Evolutionary conservation across 2,888 invertebrate species (phyloP).

Genomic region (Lycophotia porphyrea): DNA sequence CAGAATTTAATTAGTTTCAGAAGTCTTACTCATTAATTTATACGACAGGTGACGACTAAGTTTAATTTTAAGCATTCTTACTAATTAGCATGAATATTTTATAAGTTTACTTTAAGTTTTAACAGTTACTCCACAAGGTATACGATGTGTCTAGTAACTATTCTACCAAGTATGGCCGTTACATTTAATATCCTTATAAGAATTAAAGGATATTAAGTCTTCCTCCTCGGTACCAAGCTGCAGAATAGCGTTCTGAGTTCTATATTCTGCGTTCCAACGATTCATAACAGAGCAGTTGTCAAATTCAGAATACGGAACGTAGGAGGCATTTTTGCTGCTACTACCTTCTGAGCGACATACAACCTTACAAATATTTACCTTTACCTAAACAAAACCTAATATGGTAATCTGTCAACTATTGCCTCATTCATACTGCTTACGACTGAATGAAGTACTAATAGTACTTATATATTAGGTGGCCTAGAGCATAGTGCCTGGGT

Average conservation of each 20-base stretch:
- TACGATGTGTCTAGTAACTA: background rate
- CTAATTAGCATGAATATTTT: background rate
- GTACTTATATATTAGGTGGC: slow-evolving; percentile 16
- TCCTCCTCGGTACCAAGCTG: background rate
- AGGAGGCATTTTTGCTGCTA: background rate
- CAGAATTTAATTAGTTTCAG: background rate
- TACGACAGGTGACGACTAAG: background rate
- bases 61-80: background rate
- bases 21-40: background rate
- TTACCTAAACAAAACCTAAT: background rate
- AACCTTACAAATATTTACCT: no score
- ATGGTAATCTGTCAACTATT: background rate
- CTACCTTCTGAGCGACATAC: no score
- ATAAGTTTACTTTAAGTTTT: background rate
- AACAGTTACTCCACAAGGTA: background rate
- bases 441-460: slow-evolving; percentile 8
- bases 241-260: slow-evolving; percentile 19
- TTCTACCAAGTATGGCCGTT: slow-evolving; percentile 1
- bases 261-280: background rate
- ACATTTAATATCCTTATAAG: slow-evolving; percentile 14
- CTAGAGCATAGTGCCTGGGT: slow-evolving; percentile 19
- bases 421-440: slow-evolving; percentile 33
- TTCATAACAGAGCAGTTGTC: background rate
- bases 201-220: slow-evolving; percentile 25
- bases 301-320: slow-evolving; percentile 11